Conservation (phyloP, 2,797 vertebrate species). For the Acanthornis magna region DNA sequence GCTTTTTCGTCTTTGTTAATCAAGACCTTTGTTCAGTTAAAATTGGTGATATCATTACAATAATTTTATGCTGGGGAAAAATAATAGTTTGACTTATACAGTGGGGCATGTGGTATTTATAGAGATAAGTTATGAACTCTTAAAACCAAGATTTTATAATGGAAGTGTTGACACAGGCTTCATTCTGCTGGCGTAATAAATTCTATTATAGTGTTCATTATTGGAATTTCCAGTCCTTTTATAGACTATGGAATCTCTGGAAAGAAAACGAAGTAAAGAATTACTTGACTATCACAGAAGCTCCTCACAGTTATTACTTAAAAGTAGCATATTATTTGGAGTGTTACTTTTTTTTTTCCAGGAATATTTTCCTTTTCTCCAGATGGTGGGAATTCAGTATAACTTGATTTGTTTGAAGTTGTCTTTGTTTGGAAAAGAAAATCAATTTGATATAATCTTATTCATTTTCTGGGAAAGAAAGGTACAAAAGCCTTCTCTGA, state of each 20-base stretch:
- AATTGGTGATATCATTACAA: background rate
- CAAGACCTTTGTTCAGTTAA: background rate
- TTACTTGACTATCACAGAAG: background rate
- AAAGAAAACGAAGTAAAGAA: conserved; percentile 6
- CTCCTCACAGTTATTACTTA: background rate
- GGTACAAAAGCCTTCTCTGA: background rate
- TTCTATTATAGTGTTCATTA: conserved; percentile 24
- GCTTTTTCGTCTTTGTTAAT: background rate
- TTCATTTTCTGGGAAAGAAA: background rate
- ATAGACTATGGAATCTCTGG: conserved; percentile 8
- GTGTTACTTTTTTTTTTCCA: background rate
- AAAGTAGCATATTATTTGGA: background rate
- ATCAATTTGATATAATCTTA: background rate
- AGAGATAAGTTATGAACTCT: background rate
- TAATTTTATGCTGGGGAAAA: background rate
- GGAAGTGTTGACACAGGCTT: conserved; percentile 8
- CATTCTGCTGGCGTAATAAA: conserved; percentile 25
- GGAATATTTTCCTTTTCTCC: background rate
- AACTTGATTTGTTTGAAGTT: background rate
- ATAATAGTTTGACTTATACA: background rate
- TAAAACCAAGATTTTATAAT: conserved; percentile 21
- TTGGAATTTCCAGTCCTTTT: conserved; percentile 44
- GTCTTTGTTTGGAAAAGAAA: background rate
- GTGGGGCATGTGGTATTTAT: background rate
- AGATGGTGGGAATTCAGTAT: background rate